A percentile compares a stretch with the other conserved stretches of the same genome.
These are phyloP conservation scores for Spisula solida DNA, from an alignment of 2,888 invertebrate genomes.

Conservation along the genomic window DNA sequence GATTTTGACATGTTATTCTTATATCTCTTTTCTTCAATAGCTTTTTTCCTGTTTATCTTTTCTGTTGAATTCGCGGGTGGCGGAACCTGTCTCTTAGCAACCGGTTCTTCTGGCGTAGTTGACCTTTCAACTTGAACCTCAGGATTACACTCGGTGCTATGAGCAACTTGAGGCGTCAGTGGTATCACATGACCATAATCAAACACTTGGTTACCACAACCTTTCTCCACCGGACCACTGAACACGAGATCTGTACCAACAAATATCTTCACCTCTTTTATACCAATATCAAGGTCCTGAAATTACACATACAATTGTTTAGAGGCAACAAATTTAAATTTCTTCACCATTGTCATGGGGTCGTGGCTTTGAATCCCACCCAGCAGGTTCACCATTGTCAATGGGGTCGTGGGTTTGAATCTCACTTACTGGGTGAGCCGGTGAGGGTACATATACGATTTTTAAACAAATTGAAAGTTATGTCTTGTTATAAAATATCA, in stretches of 20 bases:
- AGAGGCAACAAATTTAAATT: no score
- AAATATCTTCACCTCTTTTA: conserved; percentile 80
- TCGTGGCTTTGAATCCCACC: no score
- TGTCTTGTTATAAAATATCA: no score
- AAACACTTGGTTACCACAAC: conserved; percentile 87
- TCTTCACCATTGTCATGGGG: no score
- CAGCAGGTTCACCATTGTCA: no score
- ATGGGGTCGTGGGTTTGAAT: no score
- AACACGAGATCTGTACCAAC: conserved; percentile 82
- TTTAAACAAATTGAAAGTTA: no score
- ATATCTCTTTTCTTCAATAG: conserved; percentile 23
- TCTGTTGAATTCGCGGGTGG: conserved; percentile 17
- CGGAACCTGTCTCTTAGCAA: conserved; percentile 21
- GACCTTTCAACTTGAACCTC: conserved; percentile 45
- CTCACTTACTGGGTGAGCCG: no score
- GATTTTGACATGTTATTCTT: conserved; percentile 23
- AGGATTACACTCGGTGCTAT: conserved; percentile 45
- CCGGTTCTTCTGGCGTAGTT: conserved; percentile 32
- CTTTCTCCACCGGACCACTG: conserved; percentile 86
- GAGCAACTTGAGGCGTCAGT: conserved; percentile 47
- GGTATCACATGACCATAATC: conserved; percentile 85
- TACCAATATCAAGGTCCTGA: conserved; percentile 86
- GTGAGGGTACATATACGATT: no score
- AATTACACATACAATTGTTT: conserved; percentile 24
- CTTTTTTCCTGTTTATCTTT: conserved; percentile 36